Evolutionary conservation across 2,888 invertebrate species (phyloP).

Genomic region (Hypsopygia costalis): DNA sequence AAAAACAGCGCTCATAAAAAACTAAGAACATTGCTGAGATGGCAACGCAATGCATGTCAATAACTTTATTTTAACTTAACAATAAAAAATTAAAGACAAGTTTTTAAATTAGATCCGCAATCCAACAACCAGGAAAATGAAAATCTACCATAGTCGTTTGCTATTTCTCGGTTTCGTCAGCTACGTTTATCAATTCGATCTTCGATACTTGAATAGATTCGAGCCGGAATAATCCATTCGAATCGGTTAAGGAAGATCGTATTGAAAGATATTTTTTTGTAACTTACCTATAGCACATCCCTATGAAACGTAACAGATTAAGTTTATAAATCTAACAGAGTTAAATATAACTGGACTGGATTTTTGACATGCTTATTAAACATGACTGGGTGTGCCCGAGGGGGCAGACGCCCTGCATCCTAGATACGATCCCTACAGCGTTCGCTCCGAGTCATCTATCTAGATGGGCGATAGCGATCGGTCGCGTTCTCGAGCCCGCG

Average conservation of each 20-base stretch:
- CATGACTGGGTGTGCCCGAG: slow-evolving; percentile 3
- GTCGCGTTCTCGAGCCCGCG: slow-evolving; percentile 23
- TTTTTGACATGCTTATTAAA: slow-evolving; percentile 10
- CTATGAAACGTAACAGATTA: slow-evolving; percentile 3
- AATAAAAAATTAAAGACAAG: no score
- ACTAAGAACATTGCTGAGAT: no score
- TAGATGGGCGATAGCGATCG: slow-evolving; percentile 36
- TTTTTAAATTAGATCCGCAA: not conserved
- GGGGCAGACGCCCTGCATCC: slow-evolving; percentile 10
- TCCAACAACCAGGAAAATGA: slow-evolving; percentile 1
- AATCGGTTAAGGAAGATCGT: slow-evolving; percentile 5
- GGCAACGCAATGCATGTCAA: no score
- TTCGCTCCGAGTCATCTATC: slow-evolving; percentile 15
- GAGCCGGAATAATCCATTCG: slow-evolving; percentile 4
- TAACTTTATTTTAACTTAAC: no score
- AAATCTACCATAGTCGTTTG: not conserved
- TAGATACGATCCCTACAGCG: slow-evolving; percentile 11
- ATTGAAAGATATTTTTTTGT: slow-evolving; percentile 4
- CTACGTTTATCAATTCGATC: slow-evolving; percentile 2
- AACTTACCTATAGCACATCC: slow-evolving; percentile 5
- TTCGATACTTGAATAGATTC: slow-evolving; percentile 2
- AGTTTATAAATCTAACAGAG: slow-evolving; percentile 1
- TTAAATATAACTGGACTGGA: slow-evolving; percentile 8
- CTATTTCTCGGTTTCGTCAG: slow-evolving; percentile 5
- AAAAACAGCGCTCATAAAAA: no score